Evolutionary conservation across 2,113 vertebrate species (phyloP).

Genomic region (Sclerurus mexicanus): DNA sequence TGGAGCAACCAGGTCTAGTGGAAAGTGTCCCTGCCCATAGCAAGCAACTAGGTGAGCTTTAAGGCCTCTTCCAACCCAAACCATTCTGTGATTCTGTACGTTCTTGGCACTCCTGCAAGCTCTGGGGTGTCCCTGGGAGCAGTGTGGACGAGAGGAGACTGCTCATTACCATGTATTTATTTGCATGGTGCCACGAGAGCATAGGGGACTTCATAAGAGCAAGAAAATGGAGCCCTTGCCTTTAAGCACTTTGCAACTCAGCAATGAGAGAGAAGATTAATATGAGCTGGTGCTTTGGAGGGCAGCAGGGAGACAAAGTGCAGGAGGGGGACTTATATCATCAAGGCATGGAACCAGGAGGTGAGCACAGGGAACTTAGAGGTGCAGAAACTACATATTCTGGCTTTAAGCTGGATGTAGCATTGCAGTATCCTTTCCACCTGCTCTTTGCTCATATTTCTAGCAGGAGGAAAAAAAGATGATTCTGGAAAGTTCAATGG

Average conservation of each 20-base stretch:
- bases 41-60: not conserved
- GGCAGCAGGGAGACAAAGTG: conserved; percentile 9
- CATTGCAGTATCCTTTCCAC: not conserved
- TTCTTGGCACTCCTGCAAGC: not conserved
- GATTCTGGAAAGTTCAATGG: not conserved
- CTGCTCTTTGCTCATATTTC: not conserved
- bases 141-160: not conserved
- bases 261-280: conserved; percentile 39
- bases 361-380: not conserved
- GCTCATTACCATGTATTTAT: not conserved
- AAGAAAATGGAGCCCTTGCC: not conserved
- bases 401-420: not conserved
- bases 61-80: not conserved
- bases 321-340: not conserved
- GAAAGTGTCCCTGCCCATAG: not conserved
- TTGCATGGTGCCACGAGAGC: not conserved
- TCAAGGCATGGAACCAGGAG: not conserved
- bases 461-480: not conserved
- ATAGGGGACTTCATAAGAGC: not conserved
- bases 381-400: not conserved
- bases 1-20: not conserved
- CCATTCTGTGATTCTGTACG: not conserved
- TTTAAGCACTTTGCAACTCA: conserved; percentile 11
- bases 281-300: conserved; percentile 4
- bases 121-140: not conserved